A percentile compares a stretch with the other conserved stretches of the same genome.
phyloP scores from a whole-genome alignment of 2,797 vertebrate species.

The Linurgus olivaceus region DNA sequence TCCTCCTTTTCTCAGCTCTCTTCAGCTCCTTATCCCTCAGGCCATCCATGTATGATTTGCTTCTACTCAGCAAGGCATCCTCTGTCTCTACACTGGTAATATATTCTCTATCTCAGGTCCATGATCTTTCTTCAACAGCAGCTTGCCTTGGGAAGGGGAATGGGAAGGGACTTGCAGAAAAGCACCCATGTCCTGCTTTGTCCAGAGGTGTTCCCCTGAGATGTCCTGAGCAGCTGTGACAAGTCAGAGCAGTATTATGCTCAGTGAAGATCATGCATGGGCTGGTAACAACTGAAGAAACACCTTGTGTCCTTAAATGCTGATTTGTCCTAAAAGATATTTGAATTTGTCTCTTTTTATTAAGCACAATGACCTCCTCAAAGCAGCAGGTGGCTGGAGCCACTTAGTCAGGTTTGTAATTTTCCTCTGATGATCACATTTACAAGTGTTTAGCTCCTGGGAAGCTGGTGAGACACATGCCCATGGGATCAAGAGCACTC shows the following conservation, averaged over 20 bases:
- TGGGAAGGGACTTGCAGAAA: background rate
- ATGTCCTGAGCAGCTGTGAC: background rate
- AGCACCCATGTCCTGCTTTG: background rate
- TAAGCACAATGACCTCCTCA: background rate
- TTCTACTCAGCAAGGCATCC: background rate
- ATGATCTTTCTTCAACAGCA: background rate
- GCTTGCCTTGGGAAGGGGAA: background rate
- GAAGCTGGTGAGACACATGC: background rate
- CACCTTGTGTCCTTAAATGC: background rate
- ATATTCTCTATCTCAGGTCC: background rate
- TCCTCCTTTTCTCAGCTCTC: background rate
- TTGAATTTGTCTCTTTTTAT: background rate
- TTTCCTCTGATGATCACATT: background rate
- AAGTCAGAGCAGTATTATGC: background rate
- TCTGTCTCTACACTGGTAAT: background rate
- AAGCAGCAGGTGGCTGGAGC: background rate
- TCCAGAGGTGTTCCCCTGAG: background rate
- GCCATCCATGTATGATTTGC: background rate
- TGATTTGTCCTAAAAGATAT: background rate
- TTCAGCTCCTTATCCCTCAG: background rate
- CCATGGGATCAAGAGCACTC: background rate
- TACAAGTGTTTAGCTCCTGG: background rate
- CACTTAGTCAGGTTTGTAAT: background rate
- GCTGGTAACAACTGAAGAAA: background rate
- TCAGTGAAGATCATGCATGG: background rate